Conservation (phyloP, 2,113 vertebrate genomes). For the Craseonycteris thonglongyai region DNA sequence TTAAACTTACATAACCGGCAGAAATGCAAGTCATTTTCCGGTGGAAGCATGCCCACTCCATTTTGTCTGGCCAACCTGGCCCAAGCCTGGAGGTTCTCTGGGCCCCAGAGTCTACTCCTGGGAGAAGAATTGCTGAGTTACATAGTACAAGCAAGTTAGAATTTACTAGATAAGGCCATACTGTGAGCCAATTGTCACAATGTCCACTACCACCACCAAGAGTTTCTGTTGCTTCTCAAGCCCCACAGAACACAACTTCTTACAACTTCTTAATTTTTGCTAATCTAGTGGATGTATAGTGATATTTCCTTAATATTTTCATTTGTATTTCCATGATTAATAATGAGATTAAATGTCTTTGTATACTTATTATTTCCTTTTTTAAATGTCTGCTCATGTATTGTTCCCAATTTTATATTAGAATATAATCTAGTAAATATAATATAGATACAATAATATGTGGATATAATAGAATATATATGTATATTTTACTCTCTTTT, state of each 20-base stretch:
- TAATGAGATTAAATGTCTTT: neutral
- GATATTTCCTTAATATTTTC: neutral
- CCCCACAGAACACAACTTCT: neutral
- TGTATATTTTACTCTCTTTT: neutral
- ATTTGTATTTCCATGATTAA: neutral
- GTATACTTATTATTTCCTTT: neutral
- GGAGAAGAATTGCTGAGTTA: neutral
- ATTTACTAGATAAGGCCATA: neutral
- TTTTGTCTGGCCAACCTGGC: too few relatives aligned
- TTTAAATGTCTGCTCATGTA: neutral
- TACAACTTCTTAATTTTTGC: neutral
- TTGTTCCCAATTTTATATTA: constrained; percentile 5
- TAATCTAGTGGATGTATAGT: neutral
- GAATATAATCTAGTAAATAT: neutral
- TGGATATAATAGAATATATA: neutral
- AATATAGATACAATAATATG: neutral
- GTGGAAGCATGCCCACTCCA: too few relatives aligned
- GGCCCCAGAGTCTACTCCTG: neutral
- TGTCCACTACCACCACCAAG: neutral
- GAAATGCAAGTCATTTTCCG: too few relatives aligned
- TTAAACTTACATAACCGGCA: too few relatives aligned
- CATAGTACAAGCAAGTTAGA: neutral
- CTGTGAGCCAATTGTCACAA: neutral
- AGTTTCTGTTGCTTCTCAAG: neutral
- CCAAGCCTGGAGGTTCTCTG: too few relatives aligned